Conservation (phyloP, 2,888 invertebrate genomes). For the Thereva unica region DNA sequence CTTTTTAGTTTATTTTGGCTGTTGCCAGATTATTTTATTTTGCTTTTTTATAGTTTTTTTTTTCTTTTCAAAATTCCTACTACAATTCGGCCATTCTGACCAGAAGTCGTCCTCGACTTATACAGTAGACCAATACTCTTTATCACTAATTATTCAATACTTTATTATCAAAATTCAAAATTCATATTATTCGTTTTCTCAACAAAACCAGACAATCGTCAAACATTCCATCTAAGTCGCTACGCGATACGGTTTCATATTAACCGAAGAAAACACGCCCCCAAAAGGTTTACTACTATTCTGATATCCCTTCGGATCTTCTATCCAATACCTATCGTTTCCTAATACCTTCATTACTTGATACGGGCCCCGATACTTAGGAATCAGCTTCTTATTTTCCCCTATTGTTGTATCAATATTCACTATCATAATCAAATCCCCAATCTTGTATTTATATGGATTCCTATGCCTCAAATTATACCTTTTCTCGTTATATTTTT, state of each 20-base stretch:
- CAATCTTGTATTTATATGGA: slow-evolving; percentile 39
- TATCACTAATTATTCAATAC: too few species aligned
- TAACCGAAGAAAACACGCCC: slow-evolving; percentile 25
- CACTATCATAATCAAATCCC: slow-evolving; percentile 44
- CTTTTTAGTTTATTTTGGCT: too few species aligned
- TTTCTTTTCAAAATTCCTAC: too few species aligned
- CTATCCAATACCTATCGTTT: slow-evolving; percentile 43
- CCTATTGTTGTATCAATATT: slow-evolving; percentile 43
- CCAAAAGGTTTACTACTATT: slow-evolving; percentile 26
- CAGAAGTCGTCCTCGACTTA: too few species aligned
- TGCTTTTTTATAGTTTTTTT: too few species aligned
- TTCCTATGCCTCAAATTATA: slow-evolving; percentile 46
- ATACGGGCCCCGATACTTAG: slow-evolving; percentile 45
- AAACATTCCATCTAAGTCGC: too few species aligned
- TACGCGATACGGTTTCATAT: slow-evolving; percentile 25
- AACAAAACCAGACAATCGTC: too few species aligned
- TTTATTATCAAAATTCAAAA: too few species aligned
- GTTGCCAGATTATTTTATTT: too few species aligned
- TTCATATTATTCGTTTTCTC: too few species aligned
- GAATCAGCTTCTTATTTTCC: slow-evolving; percentile 44
- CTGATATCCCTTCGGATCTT: slow-evolving; percentile 38
- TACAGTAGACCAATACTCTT: too few species aligned
- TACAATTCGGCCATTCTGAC: too few species aligned
- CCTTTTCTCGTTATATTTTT: slow-evolving; percentile 44
- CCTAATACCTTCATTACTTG: slow-evolving; percentile 37